These are phyloP conservation scores for Cepaea nemoralis DNA, from an alignment of 1,140 invertebrate genomes.

Conservation along the genomic window DNA sequence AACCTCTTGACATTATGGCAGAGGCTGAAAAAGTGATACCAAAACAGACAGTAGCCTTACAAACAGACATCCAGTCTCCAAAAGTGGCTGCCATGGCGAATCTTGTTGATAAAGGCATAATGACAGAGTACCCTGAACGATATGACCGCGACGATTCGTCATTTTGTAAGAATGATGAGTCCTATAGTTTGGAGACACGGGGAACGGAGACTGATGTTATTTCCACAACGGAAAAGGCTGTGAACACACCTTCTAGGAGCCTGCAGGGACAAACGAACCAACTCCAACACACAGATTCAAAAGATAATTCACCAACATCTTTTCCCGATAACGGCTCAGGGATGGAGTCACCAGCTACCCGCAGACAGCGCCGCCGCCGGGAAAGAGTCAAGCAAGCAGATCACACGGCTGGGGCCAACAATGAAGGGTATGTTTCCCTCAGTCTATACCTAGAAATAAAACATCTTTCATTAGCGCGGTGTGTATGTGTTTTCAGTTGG, in stretches of 20 bases:
- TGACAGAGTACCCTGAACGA: conserved; percentile 30
- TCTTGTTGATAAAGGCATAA: conserved; percentile 30
- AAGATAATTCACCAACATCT: conserved; percentile 39
- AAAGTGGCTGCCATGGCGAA: conserved; percentile 17
- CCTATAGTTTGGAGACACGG: conserved; percentile 39
- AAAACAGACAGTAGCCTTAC: conserved; percentile 45
- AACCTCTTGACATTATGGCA: background rate
- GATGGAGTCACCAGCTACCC: conserved; percentile 47
- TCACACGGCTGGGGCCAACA: conserved; percentile 53
- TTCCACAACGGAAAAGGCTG: conserved; percentile 63
- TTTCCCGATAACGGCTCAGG: background rate
- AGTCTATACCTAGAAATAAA: too few species aligned
- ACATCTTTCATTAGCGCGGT: too few species aligned
- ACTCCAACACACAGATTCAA: conserved; percentile 29
- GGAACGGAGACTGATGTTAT: conserved; percentile 61
- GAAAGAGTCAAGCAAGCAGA: conserved; percentile 54
- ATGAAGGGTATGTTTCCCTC: too few species aligned
- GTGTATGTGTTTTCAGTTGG: too few species aligned
- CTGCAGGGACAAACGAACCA: conserved; percentile 40
- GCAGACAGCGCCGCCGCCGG: conserved; percentile 54
- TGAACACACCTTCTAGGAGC: conserved; percentile 66
- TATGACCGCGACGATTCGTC: conserved; percentile 7
- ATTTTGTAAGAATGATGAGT: conserved; percentile 14
- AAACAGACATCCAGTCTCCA: conserved; percentile 44
- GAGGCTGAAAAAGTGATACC: conserved; percentile 2